Evolutionary conservation across 2,113 vertebrate species (phyloP).

Genomic region (Xiphorhynchus elegans): DNA sequence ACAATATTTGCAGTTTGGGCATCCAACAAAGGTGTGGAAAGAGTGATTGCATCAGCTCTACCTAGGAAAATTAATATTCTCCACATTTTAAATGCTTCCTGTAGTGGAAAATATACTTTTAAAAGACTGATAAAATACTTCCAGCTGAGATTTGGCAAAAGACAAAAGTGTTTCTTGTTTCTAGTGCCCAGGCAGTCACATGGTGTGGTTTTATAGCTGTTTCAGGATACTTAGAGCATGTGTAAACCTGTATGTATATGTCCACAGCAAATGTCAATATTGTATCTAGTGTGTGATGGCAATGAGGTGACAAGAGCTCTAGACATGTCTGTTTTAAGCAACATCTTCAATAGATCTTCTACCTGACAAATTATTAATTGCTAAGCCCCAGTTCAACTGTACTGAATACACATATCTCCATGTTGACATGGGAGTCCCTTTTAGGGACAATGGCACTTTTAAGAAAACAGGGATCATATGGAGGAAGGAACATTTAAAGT

Average conservation of each 20-base stretch:
- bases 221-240: background rate
- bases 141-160: background rate
- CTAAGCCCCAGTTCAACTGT: background rate
- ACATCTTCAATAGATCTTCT: background rate
- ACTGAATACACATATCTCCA: background rate
- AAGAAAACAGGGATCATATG: background rate
- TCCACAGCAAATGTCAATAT: background rate
- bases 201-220: background rate
- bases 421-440: background rate
- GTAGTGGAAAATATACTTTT: background rate
- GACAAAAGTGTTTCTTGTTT: background rate
- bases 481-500: background rate
- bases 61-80: background rate
- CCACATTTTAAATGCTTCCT: background rate
- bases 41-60: background rate
- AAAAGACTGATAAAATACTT: background rate
- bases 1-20: background rate
- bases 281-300: background rate
- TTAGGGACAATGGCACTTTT: background rate
- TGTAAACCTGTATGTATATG: accelerated
- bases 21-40: background rate
- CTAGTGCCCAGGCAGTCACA: background rate
- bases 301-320: background rate
- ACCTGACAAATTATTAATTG: background rate
- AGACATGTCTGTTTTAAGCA: background rate